Base-by-base conservation (phyloP, 2,888 invertebrate genomes). In the Trachelus tabidus region DNA sequence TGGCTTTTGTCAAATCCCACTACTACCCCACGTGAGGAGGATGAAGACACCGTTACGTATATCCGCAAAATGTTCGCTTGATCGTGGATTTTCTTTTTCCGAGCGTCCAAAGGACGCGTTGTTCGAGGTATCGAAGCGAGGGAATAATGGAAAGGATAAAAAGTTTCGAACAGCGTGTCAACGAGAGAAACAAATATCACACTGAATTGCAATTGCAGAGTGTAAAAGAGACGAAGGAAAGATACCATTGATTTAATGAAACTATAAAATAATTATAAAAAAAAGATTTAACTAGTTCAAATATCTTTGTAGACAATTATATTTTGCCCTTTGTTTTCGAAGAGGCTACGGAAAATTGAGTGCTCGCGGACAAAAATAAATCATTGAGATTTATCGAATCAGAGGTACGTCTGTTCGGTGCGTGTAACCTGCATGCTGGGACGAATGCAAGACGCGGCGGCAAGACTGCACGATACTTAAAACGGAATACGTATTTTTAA, bases 351-450 rank as follows among this genome's bases (percentile, higher is more conserved):
- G 0, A 23, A 2, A 9, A 2, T 56, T 23, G 56, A 56, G 56
- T 56, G 23, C 23, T 56, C 56, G 35, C 12, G 69, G 37, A 76
- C 69, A 35, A 75, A 75, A 78, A 77, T 75, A 74, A 75, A 73
- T 75, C 37, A 30, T 71, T 33, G 73, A 74, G 73, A 68, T 71
- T 76, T 76, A 37, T 78, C 74, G 31, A 68, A 73, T 30, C n/a
- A 68, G 69, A 33, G 69, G 78, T 73, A 40, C 37, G 75, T 56
- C 23, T 56, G 56, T 56, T 56, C 56, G 56, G 23, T 23, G 9
- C 56, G 23, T 23, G 23, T 56, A 56, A 56, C 23, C 9, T 23
- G 23, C 23, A 56, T 23, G 23, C 23, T 56, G 56, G 23, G 9
- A 56, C 56, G 56, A 56, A 15, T 56, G 23, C 56, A 56, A 23